Evolutionary conservation across 2,797 vertebrate genomes (phyloP).

Genomic region (Melanotaenia trifasciata): DNA sequence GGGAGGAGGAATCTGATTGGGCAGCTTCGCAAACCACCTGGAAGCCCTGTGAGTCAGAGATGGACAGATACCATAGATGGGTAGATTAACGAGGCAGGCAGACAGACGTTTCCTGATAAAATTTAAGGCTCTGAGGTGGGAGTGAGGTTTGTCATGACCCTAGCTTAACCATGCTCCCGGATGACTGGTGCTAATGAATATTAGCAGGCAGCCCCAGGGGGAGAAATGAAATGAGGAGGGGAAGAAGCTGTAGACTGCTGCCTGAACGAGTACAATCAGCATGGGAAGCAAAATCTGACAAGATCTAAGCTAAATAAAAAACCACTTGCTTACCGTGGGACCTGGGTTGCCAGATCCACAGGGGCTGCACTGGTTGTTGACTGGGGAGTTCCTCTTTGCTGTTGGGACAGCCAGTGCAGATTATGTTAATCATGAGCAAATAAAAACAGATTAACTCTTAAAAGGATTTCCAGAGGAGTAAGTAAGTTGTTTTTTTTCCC

Average conservation of each 20-base stretch:
- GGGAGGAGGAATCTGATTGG: slow-evolving; percentile 87
- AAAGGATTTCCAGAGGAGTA: slow-evolving; percentile 60
- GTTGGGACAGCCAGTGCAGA: slow-evolving; percentile 43
- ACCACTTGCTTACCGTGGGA: slow-evolving; percentile 74
- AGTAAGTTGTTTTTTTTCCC: not conserved
- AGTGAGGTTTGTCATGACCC: slow-evolving; percentile 40
- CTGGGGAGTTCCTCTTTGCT: slow-evolving; percentile 96
- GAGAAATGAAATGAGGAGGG: slow-evolving; percentile 16
- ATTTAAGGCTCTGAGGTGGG: slow-evolving; percentile 45
- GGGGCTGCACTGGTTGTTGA: slow-evolving; percentile 89
- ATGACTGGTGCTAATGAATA: slow-evolving; percentile 65
- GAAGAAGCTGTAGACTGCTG: slow-evolving; percentile 25
- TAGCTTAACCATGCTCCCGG: slow-evolving; percentile 36
- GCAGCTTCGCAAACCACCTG: slow-evolving; percentile 93
- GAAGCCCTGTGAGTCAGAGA: slow-evolving; percentile 81
- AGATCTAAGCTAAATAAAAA: slow-evolving; percentile 22
- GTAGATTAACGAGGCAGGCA: slow-evolving; percentile 7
- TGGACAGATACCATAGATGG: slow-evolving; percentile 29
- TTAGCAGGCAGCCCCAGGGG: slow-evolving; percentile 48
- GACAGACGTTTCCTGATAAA: slow-evolving; percentile 24
- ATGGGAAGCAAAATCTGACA: slow-evolving; percentile 25
- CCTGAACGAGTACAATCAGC: slow-evolving; percentile 47
- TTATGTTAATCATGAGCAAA: slow-evolving; percentile 41
- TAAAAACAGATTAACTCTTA: slow-evolving; percentile 2
- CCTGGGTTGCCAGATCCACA: slow-evolving; percentile 90